These are phyloP conservation scores for Platyrinchus mystaceus DNA, from an alignment of 2,797 vertebrate genomes.

Conservation along the genomic window DNA sequence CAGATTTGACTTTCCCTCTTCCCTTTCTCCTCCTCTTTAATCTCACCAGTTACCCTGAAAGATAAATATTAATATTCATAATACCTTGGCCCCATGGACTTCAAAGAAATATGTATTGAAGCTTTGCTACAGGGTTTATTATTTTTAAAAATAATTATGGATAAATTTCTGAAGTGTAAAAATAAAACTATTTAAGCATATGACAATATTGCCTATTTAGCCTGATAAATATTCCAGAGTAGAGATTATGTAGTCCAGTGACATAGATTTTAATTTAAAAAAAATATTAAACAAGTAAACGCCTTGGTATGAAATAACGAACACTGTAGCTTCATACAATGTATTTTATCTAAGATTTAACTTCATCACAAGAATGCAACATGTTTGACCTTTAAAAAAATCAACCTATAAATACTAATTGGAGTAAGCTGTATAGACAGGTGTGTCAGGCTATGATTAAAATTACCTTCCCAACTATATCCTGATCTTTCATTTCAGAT, in stretches of 20 bases:
- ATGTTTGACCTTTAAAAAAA: background rate
- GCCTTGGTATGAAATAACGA: background rate
- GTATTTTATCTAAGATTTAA: background rate
- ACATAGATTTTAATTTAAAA: background rate
- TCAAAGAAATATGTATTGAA: background rate
- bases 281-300: background rate
- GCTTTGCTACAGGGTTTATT: background rate
- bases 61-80: background rate
- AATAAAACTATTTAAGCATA: background rate
- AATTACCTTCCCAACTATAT: background rate
- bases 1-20: background rate
- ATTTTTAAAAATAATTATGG: background rate
- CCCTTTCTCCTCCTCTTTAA: background rate
- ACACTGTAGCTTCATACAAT: background rate
- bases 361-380: background rate
- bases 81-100: background rate
- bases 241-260: background rate
- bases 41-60: background rate
- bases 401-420: background rate
- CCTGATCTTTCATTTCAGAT: background rate
- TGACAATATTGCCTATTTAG: background rate
- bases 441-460: background rate
- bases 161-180: background rate
- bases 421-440: background rate
- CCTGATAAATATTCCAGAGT: background rate